Evolutionary conservation across 2,888 invertebrate species (phyloP).

Genomic region (Stratiomys singularior): DNA sequence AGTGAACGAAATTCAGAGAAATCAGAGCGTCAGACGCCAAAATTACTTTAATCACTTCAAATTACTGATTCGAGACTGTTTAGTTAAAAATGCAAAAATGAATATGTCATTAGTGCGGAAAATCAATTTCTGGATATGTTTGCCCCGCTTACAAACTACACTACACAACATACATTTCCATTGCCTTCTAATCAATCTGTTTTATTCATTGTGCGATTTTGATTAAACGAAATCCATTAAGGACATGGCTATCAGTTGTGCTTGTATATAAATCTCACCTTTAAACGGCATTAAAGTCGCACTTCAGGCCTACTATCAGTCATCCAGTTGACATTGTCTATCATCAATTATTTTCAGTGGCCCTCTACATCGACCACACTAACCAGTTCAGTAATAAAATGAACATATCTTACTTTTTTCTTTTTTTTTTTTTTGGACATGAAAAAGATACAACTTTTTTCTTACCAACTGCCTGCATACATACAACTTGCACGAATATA

Average conservation of each 20-base stretch:
- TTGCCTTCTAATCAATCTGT: too few species aligned
- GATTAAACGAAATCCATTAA: not conserved
- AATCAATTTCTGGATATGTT: too few species aligned
- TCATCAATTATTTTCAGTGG: slow-evolving; percentile 33
- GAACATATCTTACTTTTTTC: not conserved
- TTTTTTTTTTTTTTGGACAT: not conserved
- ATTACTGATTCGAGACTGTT: too few species aligned
- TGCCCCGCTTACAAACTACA: too few species aligned
- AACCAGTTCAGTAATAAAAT: not conserved
- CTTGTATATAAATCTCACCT: slow-evolving; percentile 4
- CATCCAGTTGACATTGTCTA: slow-evolving; percentile 23
- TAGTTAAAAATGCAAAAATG: too few species aligned
- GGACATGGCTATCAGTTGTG: not conserved
- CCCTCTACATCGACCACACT: not conserved
- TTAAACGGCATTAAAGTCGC: slow-evolving; percentile 25
- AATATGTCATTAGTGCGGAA: too few species aligned
- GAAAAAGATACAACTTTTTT: not conserved
- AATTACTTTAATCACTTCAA: too few species aligned
- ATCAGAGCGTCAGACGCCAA: too few species aligned
- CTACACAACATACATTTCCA: not conserved
- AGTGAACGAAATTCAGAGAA: too few species aligned
- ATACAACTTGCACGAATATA: not conserved
- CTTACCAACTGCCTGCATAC: too few species aligned
- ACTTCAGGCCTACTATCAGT: slow-evolving; percentile 9
- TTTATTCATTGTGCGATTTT: not conserved